Conservation (phyloP, 2,797 vertebrate species). For the Varecia variegata region DNA sequence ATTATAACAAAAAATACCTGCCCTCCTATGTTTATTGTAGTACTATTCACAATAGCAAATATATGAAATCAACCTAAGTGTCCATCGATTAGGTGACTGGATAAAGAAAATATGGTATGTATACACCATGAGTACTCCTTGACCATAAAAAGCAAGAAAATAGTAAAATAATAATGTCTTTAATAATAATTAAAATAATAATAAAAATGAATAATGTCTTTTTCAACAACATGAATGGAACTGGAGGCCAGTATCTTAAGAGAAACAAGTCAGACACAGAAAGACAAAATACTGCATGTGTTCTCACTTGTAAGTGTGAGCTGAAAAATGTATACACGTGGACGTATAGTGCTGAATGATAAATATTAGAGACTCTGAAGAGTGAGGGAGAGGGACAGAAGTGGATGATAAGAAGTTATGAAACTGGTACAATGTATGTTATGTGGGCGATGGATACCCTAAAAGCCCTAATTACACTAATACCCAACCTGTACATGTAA, state of each 20-base stretch:
- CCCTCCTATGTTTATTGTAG: not conserved
- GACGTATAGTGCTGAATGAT: not conserved
- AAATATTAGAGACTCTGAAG: not conserved
- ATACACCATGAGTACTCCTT: not conserved
- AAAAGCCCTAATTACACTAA: not conserved
- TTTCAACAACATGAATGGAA: not conserved
- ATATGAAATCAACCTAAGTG: not conserved
- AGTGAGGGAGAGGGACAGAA: not conserved
- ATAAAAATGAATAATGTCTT: no score
- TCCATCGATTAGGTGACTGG: not conserved
- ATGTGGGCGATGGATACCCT: not conserved
- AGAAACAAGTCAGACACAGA: not conserved
- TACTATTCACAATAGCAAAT: not conserved
- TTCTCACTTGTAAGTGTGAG: not conserved
- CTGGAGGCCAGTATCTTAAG: not conserved
- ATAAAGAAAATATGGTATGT: not conserved
- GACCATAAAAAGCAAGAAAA: not conserved
- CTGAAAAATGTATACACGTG: not conserved
- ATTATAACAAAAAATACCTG: not conserved
- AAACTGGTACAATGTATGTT: not conserved
- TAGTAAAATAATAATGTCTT: no score
- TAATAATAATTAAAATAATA: no score
- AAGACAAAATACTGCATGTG: not conserved
- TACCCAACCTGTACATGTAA: not conserved
- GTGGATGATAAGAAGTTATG: not conserved